phyloP scores from a whole-genome alignment of 23 tunicate species.

The Diplosoma virens region DNA sequence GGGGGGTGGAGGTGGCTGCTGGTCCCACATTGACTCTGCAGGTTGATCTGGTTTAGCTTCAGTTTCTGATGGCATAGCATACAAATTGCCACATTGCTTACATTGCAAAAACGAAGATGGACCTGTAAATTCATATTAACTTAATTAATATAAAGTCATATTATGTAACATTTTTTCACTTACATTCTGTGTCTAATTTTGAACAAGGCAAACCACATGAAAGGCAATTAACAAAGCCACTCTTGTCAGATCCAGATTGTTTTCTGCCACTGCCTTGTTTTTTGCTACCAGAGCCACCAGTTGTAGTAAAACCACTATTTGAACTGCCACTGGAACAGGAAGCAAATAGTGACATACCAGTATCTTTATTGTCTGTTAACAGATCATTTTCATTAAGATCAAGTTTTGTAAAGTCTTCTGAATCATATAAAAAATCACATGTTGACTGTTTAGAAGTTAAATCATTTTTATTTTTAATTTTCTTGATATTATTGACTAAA shows the following conservation, averaged over 20 bases:
- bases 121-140: conserved; percentile 10
- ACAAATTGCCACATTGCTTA: conserved; percentile 44
- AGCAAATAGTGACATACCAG: neutral
- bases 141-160: neutral
- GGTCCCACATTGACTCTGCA: conserved; percentile 58
- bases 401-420: no score
- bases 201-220: conserved; percentile 31
- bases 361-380: no score
- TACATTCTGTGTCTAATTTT: conserved; percentile 28
- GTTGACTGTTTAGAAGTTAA: no score
- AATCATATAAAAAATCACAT: no score
- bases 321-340: neutral
- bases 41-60: conserved; percentile 18
- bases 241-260: conserved; percentile 24
- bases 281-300: conserved; percentile 17
- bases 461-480: no score
- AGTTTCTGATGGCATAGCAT: conserved; percentile 24
- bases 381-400: no score
- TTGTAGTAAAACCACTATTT: neutral
- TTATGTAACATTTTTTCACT: neutral
- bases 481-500: no score
- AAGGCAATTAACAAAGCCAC: conserved; percentile 12
- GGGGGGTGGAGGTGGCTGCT: conserved; percentile 80
- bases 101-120: conserved; percentile 53
- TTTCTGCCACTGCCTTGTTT: conserved; percentile 15